Percentiles rank a stretch among this genome's conserved stretches.
Conservation (phyloP, 2,797 vertebrate species). For the Siniperca scherzeri region DNA sequence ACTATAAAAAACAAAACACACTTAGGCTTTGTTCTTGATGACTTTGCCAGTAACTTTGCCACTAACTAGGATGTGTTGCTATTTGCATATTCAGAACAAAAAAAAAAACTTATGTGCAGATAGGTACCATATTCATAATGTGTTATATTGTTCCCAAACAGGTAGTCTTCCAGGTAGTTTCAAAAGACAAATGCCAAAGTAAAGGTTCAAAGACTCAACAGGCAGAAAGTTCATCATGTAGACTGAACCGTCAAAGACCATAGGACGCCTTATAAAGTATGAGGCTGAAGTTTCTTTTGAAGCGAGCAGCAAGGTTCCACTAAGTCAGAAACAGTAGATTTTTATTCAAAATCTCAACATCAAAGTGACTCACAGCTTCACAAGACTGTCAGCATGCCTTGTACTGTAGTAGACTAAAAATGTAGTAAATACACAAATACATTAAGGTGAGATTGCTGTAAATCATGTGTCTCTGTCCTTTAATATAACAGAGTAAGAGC, state of each 20-base stretch:
- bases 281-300: constrained; percentile 64
- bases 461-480: constrained; percentile 21
- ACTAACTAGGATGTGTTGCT: not conserved
- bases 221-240: constrained; percentile 38
- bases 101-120: not conserved
- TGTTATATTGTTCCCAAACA: constrained; percentile 7
- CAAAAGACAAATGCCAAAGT: constrained; percentile 28
- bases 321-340: constrained; percentile 57
- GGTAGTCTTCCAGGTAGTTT: constrained; percentile 9
- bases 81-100: not conserved
- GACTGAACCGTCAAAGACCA: constrained; percentile 66
- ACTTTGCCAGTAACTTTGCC: not conserved
- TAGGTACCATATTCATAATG: not conserved
- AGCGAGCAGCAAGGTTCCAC: constrained; percentile 57
- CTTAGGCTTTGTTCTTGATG: not conserved
- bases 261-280: constrained; percentile 68
- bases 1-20: not conserved
- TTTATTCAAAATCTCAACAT: constrained; percentile 66
- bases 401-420: constrained; percentile 31
- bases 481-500: constrained; percentile 4
- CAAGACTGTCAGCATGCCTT: constrained; percentile 38
- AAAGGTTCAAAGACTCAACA: constrained; percentile 32
- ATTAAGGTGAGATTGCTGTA: constrained; percentile 13
- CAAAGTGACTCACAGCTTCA: constrained; percentile 62
- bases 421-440: constrained; percentile 27